Percentiles rank a stretch among this genome's conserved stretches.
These are phyloP conservation scores for Cyclargus thomasi DNA, from an alignment of 1,140 invertebrate species.

Conservation along the genomic window DNA sequence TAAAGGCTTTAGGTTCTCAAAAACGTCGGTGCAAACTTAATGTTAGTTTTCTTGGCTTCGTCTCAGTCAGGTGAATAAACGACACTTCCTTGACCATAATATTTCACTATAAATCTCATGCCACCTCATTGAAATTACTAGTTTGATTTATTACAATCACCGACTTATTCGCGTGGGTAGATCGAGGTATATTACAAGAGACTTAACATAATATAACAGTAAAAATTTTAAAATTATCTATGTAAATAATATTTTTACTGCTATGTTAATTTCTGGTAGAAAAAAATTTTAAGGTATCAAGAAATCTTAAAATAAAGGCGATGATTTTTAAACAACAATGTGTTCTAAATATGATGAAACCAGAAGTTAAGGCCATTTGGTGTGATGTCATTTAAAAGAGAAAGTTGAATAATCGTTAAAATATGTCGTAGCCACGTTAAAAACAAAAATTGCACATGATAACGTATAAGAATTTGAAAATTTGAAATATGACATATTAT, in stretches of 20 bases:
- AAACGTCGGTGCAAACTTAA: too few relatives aligned
- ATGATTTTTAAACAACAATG: neutral
- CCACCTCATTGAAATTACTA: conserved; percentile 15
- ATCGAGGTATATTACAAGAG: neutral
- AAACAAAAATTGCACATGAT: too few relatives aligned
- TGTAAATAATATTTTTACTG: neutral
- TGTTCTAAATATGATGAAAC: neutral
- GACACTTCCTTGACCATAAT: conserved; percentile 13
- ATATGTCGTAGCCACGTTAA: too few relatives aligned
- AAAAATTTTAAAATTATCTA: neutral
- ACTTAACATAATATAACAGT: neutral
- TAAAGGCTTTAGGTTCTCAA: too few relatives aligned
- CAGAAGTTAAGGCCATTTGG: too few relatives aligned
- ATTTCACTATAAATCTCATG: conserved; percentile 16
- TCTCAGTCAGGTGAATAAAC: neutral
- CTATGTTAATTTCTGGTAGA: neutral
- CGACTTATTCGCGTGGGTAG: conserved; percentile 13
- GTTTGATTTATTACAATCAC: conserved; percentile 15
- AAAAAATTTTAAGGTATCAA: neutral
- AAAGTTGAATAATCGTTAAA: too few relatives aligned
- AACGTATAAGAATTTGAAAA: too few relatives aligned
- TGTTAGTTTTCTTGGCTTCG: neutral
- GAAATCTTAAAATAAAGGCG: neutral
- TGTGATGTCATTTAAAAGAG: too few relatives aligned
- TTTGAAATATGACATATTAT: neutral